Percentiles rank a stretch among this genome's conserved stretches.
These are phyloP conservation scores for Adrianichthys oophorus DNA, from an alignment of 2,797 vertebrate species.

Conservation along the genomic window DNA sequence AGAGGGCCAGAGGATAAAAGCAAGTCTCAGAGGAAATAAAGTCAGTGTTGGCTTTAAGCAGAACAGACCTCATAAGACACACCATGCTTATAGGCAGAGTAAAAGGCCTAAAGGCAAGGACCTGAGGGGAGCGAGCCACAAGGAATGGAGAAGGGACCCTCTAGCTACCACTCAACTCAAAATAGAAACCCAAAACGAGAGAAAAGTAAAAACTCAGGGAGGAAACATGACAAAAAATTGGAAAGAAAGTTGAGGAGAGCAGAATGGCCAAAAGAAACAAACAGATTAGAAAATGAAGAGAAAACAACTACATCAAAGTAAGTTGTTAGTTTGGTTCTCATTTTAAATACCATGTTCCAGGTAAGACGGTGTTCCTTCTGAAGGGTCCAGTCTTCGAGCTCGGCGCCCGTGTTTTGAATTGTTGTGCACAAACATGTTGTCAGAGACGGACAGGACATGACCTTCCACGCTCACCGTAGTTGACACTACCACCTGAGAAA, in stretches of 20 bases:
- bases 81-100: conserved; percentile 73
- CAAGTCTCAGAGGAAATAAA: conserved; percentile 80
- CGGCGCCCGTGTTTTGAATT: conserved; percentile 96
- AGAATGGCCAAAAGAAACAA: conserved; percentile 42
- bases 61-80: conserved; percentile 79
- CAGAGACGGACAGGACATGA: conserved; percentile 93
- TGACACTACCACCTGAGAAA: conserved; percentile 90
- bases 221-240: conserved; percentile 58
- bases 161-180: conserved; percentile 62
- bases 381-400: conserved; percentile 92
- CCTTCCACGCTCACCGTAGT: conserved; percentile 96
- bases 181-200: conserved; percentile 64
- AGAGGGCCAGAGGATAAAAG: conserved; percentile 76
- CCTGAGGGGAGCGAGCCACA: conserved; percentile 71
- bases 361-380: conserved; percentile 96
- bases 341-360: conserved; percentile 88
- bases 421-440: conserved; percentile 99
- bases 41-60: conserved; percentile 79
- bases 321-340: conserved; percentile 27
- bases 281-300: conserved; percentile 35
- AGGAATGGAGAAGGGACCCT: conserved; percentile 66
- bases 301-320: conserved; percentile 46
- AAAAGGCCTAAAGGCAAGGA: conserved; percentile 70
- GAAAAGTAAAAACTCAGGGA: conserved; percentile 60
- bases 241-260: conserved; percentile 56